Conservation (phyloP, 2,113 vertebrate genomes). For the Lipophrys pholis region DNA sequence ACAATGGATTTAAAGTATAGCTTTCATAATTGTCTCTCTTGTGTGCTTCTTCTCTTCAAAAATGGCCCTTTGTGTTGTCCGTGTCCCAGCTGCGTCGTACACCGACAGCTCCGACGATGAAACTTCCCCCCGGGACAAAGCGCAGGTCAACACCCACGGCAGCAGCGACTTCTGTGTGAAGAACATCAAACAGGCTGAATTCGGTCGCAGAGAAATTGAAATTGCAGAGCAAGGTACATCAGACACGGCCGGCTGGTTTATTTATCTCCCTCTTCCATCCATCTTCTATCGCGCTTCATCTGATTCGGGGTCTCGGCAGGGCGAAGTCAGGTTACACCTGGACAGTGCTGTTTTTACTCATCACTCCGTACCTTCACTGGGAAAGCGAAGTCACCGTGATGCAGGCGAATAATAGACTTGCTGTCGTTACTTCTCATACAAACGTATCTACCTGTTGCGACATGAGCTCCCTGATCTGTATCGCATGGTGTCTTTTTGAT, state of each 20-base stretch:
- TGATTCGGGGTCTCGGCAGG: no score
- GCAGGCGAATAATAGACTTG: background rate
- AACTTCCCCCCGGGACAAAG: conserved; percentile 94
- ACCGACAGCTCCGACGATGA: conserved; percentile 99
- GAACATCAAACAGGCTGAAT: conserved; percentile 98
- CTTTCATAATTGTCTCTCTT: conserved; percentile 27
- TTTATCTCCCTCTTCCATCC: background rate
- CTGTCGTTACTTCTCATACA: background rate
- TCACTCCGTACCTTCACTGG: no score
- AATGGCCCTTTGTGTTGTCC: conserved; percentile 39
- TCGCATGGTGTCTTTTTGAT: conserved; percentile 36
- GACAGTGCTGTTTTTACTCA: no score
- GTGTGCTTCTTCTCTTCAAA: no score
- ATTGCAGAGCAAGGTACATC: conserved; percentile 95
- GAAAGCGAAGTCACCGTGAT: background rate
- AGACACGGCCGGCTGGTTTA: background rate
- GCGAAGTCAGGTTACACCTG: no score
- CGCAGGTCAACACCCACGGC: conserved; percentile 96
- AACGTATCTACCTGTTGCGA: conserved; percentile 35
- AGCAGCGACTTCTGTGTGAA: conserved; percentile 99
- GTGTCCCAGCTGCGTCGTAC: conserved; percentile 92
- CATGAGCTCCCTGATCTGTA: conserved; percentile 30
- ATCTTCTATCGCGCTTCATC: background rate
- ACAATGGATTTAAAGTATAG: conserved; percentile 23
- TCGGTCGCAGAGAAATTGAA: conserved; percentile 97